Percentiles rank a stretch among this genome's conserved stretches.
Conservation (phyloP, 2,797 vertebrate genomes). For the Mormyrops attenuatus region DNA sequence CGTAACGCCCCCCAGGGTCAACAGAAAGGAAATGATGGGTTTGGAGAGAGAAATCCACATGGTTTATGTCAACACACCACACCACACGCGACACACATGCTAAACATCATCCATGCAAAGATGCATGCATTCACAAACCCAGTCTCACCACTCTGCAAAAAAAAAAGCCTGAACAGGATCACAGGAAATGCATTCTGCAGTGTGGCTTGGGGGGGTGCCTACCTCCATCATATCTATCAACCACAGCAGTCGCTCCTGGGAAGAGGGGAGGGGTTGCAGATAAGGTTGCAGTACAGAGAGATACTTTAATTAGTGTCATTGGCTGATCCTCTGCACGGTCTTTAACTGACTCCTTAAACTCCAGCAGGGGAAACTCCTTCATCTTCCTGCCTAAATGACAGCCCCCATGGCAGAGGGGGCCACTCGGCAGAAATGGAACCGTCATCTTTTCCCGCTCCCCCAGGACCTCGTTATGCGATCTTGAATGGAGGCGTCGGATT, state of each 20-base stretch:
- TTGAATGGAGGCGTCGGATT: neutral
- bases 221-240: constrained; percentile 99
- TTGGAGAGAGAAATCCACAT: neutral
- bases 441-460: constrained; percentile 1
- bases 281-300: neutral
- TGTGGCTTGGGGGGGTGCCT: constrained; percentile 47
- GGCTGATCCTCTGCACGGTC: constrained; percentile 14
- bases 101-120: neutral
- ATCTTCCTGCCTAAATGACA: constrained; percentile 3
- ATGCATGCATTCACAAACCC: neutral
- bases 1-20: neutral
- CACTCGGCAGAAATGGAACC: neutral
- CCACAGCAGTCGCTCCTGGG: constrained; percentile 88
- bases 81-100: neutral
- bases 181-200: constrained; percentile 19
- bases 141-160: neutral
- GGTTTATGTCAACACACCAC: neutral
- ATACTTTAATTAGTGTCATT: neutral
- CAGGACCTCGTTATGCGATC: neutral
- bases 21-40: neutral
- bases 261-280: constrained; percentile 24
- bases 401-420: neutral
- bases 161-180: neutral
- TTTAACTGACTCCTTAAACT: neutral
- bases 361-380: neutral